Conservation (phyloP, 2,888 invertebrate genomes). For the Cactoblastis cactorum region DNA sequence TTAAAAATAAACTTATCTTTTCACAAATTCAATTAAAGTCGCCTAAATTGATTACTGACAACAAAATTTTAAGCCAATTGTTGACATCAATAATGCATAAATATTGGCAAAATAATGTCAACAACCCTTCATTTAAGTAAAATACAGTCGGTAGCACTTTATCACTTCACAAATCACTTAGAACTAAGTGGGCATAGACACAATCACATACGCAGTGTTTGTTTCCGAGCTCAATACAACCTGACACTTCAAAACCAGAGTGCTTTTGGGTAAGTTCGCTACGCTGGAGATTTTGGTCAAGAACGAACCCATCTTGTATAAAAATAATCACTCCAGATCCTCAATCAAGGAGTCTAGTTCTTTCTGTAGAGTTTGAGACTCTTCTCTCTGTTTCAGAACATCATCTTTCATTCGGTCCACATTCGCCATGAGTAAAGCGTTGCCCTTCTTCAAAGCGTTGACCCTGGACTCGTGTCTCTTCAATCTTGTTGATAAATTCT, state of each 20-base stretch:
- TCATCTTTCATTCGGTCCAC: slow-evolving; percentile 93
- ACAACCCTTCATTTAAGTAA: too few relatives aligned
- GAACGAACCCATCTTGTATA: too few relatives aligned
- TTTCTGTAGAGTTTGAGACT: slow-evolving; percentile 86
- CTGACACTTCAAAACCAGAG: too few relatives aligned
- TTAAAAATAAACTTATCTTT: too few relatives aligned
- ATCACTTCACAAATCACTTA: slow-evolving; percentile 2
- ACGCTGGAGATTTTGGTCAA: too few relatives aligned
- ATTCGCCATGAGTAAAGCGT: slow-evolving; percentile 91
- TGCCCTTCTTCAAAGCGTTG: slow-evolving; percentile 91
- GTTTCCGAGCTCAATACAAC: neutral
- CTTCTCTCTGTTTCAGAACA: slow-evolving; percentile 89
- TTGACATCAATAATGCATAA: too few relatives aligned
- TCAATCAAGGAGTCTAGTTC: slow-evolving; percentile 92
- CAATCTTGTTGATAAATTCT: slow-evolving; percentile 81
- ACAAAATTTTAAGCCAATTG: too few relatives aligned
- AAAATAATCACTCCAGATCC: slow-evolving; percentile 88
- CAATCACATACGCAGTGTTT: too few relatives aligned
- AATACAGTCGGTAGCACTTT: neutral
- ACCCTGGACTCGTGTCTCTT: slow-evolving; percentile 89
- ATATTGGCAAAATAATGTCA: too few relatives aligned
- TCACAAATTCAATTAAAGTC: too few relatives aligned
- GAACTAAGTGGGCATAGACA: neutral
- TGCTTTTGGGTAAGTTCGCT: too few relatives aligned
- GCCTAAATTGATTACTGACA: too few relatives aligned